Conservation (phyloP, 2,113 vertebrate species). For the Dipodomys stephensi region DNA sequence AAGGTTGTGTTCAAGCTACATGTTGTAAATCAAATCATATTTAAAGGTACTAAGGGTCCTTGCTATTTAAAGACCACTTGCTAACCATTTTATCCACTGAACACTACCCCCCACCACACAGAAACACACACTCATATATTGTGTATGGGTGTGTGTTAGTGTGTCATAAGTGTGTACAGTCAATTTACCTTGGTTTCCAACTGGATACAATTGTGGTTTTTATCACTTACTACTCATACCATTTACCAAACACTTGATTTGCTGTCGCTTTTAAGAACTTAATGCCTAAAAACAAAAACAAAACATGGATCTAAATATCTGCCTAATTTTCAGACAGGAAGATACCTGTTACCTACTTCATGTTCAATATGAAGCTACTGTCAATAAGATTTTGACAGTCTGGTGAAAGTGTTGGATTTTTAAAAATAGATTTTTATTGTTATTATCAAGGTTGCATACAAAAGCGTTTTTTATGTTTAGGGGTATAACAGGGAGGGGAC, state of each 20-base stretch:
- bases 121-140: background rate
- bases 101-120: background rate
- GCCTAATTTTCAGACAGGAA: constrained; percentile 19
- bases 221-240: background rate
- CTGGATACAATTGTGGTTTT: background rate
- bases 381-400: background rate
- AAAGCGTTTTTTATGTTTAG: constrained; percentile 52
- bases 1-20: constrained; percentile 38
- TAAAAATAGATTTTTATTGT: no score
- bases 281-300: background rate
- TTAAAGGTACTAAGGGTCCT: constrained; percentile 4
- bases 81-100: constrained; percentile 46
- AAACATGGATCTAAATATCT: background rate
- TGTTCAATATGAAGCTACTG: background rate
- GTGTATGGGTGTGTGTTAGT: background rate
- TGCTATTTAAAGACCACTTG: constrained; percentile 39
- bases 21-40: constrained; percentile 41
- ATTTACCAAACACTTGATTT: constrained; percentile 27
- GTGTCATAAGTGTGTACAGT: background rate
- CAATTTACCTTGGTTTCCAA: constrained; percentile 42
- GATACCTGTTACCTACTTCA: background rate
- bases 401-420: background rate
- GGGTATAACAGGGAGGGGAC: background rate
- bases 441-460: no score
- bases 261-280: background rate